A percentile compares a stretch with the other conserved stretches of the same genome.
Conservation (phyloP, 2,888 invertebrate genomes). For the Acronicta aceris region DNA sequence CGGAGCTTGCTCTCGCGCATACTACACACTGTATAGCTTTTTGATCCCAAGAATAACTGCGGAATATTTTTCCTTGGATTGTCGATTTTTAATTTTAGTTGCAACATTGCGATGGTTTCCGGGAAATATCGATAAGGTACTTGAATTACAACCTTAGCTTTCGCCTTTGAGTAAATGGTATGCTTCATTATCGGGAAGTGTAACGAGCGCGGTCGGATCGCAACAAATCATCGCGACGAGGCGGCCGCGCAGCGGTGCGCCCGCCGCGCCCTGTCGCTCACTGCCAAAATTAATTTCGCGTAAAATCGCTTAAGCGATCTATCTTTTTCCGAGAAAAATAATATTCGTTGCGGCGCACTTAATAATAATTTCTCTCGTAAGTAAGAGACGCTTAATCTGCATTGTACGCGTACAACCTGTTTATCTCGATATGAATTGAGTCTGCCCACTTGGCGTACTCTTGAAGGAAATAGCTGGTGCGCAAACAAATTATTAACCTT, state of each 20-base stretch:
- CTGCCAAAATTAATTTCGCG: conserved; percentile 86
- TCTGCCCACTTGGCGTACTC: conserved; percentile 65
- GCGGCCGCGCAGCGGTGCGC: conserved; percentile 57
- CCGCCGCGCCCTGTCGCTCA: conserved; percentile 80
- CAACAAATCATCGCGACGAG: conserved; percentile 79
- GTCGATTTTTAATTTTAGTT: conserved; percentile 63
- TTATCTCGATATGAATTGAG: conserved; percentile 76
- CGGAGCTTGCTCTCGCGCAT: conserved; percentile 69
- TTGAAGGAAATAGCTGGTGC: conserved; percentile 73
- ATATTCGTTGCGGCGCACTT: conserved; percentile 74
- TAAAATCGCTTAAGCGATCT: conserved; percentile 86
- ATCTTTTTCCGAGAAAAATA: conserved; percentile 85
- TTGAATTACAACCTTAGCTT: conserved; percentile 74
- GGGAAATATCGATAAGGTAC: conserved; percentile 72
- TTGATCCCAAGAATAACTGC: conserved; percentile 30
- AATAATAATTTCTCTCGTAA: conserved; percentile 77
- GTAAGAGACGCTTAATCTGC: conserved; percentile 78
- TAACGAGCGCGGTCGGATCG: conserved; percentile 77
- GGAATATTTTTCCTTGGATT: conserved; percentile 27
- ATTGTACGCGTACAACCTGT: conserved; percentile 70
- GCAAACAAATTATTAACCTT: conserved; percentile 82
- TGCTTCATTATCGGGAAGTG: conserved; percentile 81
- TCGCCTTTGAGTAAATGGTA: conserved; percentile 80
- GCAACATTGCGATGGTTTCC: conserved; percentile 65
- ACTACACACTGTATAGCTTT: conserved; percentile 49